A percentile compares a stretch with the other conserved stretches of the same genome.
Evolutionary conservation across 1,140 invertebrate species (phyloP).

Genomic region (Tenebrio molitor): DNA sequence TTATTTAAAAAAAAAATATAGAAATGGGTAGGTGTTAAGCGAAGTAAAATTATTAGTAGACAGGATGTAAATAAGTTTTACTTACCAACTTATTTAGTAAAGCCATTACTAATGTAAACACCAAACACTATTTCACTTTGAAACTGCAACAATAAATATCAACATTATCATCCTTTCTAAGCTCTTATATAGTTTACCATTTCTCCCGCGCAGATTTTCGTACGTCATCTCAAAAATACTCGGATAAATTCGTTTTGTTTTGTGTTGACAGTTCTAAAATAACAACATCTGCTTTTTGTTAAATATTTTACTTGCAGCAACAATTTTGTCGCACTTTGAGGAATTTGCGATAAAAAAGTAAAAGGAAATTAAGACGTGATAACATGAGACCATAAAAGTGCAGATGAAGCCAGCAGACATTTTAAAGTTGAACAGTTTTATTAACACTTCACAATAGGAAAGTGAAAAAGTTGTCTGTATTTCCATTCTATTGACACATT

Average conservation of each 20-base stretch:
- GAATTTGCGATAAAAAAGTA: background rate
- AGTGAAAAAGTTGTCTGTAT: slow-evolving; percentile 31
- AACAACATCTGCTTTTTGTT: background rate
- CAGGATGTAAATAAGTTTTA: slow-evolving; percentile 2
- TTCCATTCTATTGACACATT: slow-evolving; percentile 30
- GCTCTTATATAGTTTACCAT: slow-evolving; percentile 52
- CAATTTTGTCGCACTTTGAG: background rate
- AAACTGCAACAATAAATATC: slow-evolving; percentile 34
- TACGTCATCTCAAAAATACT: slow-evolving; percentile 34
- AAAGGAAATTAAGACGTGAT: background rate
- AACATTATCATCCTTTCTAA: slow-evolving; percentile 37
- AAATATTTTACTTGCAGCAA: background rate
- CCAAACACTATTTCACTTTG: slow-evolving; percentile 40
- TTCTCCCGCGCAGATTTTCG: slow-evolving; percentile 46
- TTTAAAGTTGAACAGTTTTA: slow-evolving; percentile 1
- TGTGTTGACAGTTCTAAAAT: slow-evolving; percentile 5
- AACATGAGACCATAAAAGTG: too few species aligned
- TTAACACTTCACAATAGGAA: slow-evolving; percentile 19
- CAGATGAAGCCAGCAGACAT: background rate
- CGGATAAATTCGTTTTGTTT: slow-evolving; percentile 10
- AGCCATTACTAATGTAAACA: slow-evolving; percentile 30
- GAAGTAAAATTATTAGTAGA: background rate
- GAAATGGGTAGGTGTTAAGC: too few species aligned
- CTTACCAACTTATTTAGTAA: slow-evolving; percentile 36
- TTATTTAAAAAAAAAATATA: too few species aligned